Evolutionary conservation across 2,888 invertebrate species (phyloP).

Genomic region (Napeogenes sylphis): DNA sequence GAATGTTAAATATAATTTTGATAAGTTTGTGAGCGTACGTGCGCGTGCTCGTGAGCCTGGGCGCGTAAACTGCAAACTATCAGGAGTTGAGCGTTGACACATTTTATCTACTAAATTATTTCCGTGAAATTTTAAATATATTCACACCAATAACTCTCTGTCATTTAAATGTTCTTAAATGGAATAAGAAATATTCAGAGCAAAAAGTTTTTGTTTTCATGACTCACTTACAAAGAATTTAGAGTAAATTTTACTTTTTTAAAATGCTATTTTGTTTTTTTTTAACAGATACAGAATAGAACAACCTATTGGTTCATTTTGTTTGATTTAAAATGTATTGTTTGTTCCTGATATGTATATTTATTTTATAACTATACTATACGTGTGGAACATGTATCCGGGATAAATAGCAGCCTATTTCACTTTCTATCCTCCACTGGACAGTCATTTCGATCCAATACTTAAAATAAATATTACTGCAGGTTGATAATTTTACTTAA

Average conservation of each 20-base stretch:
- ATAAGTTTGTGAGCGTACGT: slow-evolving; percentile 44
- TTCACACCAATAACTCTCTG: slow-evolving; percentile 44
- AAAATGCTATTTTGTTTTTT: neutral
- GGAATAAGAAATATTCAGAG: slow-evolving; percentile 18
- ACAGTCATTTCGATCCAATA: too few species aligned
- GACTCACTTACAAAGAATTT: neutral
- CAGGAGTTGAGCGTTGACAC: slow-evolving; percentile 50
- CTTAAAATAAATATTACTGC: too few species aligned
- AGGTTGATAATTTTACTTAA: too few species aligned
- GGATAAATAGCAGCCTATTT: too few species aligned
- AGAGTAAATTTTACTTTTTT: slow-evolving; percentile 6
- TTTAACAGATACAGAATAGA: too few species aligned
- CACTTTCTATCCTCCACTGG: too few species aligned
- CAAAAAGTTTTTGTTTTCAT: neutral
- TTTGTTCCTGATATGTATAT: too few species aligned
- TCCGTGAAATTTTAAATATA: slow-evolving; percentile 41
- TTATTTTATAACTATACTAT: too few species aligned
- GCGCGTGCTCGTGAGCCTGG: slow-evolving; percentile 66
- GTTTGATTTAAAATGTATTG: too few species aligned
- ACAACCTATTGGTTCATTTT: too few species aligned
- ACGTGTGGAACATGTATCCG: too few species aligned
- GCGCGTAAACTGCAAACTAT: slow-evolving; percentile 48
- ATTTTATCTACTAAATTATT: slow-evolving; percentile 40
- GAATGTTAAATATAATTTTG: neutral
- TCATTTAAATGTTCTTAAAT: slow-evolving; percentile 31